Base-by-base conservation (phyloP, 2,797 vertebrate genomes). In the Epinephelus malabaricus region DNA sequence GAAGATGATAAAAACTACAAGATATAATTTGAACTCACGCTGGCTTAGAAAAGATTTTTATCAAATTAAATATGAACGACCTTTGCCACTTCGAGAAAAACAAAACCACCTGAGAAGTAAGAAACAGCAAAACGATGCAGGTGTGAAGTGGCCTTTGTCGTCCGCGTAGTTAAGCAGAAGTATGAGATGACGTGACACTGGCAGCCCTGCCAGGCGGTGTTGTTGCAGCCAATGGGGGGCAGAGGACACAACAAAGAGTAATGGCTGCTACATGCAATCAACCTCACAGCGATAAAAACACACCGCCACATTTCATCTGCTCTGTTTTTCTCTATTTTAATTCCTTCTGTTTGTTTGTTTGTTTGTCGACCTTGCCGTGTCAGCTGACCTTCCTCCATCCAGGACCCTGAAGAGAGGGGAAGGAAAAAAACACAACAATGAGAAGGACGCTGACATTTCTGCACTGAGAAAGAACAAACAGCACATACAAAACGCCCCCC, bases 341-440 rank as follows among this genome's bases (percentile, higher is more conserved):
- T 94, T 94, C 90, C 89, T 86, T 93, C 91, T 92, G 91, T 94
- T 92, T 92, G 90, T 94, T 89, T 92, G 88, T 93, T 93, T 93
- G 92, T 95, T 94, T 94, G 94, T 94, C 89, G 94, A 96, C 95
- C 95, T 95, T 95, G 92, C 81, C 77, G 7, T 92, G 93, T 94
- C 94, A 94, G 82, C 89, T 94, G 93, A 95, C 95, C 94, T 95
- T 94, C 93, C 89, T 89, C 81, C 88, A 81, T 91, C 86, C 92
- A 85, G 85, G 79, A 90, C 92, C 85, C 85, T 76, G 82, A 90
- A 90, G 85, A 88, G 79, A 87, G 69, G 69, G 50, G 81, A 71
- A 66, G 70, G 40, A 47, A 51, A 69, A 76, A 80, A 59, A 55
- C 53, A 69, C 58, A 85, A 77, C 82, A 86, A 81, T 78, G 77